Base-by-base conservation (phyloP, 2,888 invertebrate genomes). In the Pemphredon lugubris region DNA sequence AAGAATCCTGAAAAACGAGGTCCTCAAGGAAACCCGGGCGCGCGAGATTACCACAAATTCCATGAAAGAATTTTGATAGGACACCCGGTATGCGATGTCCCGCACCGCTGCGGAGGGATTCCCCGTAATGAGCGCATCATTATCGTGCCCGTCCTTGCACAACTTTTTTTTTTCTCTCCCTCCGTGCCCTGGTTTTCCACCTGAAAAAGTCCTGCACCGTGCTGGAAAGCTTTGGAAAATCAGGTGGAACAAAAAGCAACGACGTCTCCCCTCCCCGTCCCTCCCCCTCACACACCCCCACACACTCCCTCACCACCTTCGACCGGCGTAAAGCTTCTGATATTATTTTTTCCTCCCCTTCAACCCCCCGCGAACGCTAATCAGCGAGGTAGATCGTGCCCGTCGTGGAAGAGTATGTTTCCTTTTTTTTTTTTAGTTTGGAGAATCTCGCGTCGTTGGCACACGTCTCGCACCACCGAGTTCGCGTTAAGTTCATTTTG, bases 61-160 rank as follows among this genome's bases (percentile, higher is more conserved):
- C 50, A 21, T 44, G 21, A 21, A 44, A 21, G 20, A 21, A 44
- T 37, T 20, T 20, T 44, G 44, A 23, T 20, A 26, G 34, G 53
- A 59, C 37, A 54, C 51, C 42, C 48, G 57, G 47, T 51, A 45
- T 32, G 45, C 20, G 40, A n/a, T 11, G 20, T 51, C 16, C 21
- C n/a, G 23, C 48, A 30, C 32, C 14, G 26, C 11, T 18, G 14
- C 47, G 32, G 44, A 40, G 47, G 32, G 61, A 39, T 63, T 65
- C 14, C 37, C 26, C 44, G 37, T 68, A 76, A 68, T 65, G 59
- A 63, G 51, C 47, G 51, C 63, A 57, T 75, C 69, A 75, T 75
- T 73, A 76, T 69, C 68, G 54, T 53, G 32, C 51, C 48, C n/a
- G 53, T 67, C 51, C 55, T 70, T 51, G 61, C 47, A 39, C n/a